Percentiles rank a stretch among this genome's conserved stretches.
phyloP scores from a whole-genome alignment of 2,797 vertebrate genomes.

The Crax fasciolata region DNA sequence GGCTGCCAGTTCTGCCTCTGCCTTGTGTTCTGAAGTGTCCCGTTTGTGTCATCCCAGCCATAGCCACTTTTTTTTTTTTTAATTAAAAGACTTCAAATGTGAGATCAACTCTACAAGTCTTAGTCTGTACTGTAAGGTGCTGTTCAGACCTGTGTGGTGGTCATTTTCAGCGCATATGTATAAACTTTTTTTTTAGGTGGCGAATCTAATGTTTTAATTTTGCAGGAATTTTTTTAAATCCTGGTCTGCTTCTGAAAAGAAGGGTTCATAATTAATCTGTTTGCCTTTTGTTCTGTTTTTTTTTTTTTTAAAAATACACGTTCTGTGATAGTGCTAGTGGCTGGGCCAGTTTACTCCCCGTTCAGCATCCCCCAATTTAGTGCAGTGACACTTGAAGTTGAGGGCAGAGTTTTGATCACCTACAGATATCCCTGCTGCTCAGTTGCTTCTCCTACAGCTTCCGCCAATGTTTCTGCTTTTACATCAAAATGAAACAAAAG shows the following conservation, averaged over 20 bases:
- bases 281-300: slow-evolving; percentile 67
- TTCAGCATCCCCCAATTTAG: not conserved
- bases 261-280: slow-evolving; percentile 64
- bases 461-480: slow-evolving; percentile 30
- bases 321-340: slow-evolving; percentile 70
- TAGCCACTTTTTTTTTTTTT: slow-evolving; percentile 69
- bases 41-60: slow-evolving; percentile 72
- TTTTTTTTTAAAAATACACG: not conserved
- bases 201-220: slow-evolving; percentile 74
- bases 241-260: slow-evolving; percentile 68
- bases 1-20: slow-evolving; percentile 59
- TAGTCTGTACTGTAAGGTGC: slow-evolving; percentile 80
- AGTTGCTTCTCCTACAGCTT: slow-evolving; percentile 38
- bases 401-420: slow-evolving; percentile 41
- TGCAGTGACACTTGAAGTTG: slow-evolving; percentile 47
- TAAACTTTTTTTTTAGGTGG: slow-evolving; percentile 78
- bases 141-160: slow-evolving; percentile 59
- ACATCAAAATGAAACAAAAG: slow-evolving; percentile 16
- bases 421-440: slow-evolving; percentile 36
- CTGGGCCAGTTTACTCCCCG: slow-evolving; percentile 57
- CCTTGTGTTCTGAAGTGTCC: slow-evolving; percentile 74
- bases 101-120: slow-evolving; percentile 78
- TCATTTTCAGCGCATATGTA: slow-evolving; percentile 60
- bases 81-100: slow-evolving; percentile 77
- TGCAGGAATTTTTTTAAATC: slow-evolving; percentile 55